Conservation (phyloP, 2,888 invertebrate species). For the Phragmatobia fuliginosa region DNA sequence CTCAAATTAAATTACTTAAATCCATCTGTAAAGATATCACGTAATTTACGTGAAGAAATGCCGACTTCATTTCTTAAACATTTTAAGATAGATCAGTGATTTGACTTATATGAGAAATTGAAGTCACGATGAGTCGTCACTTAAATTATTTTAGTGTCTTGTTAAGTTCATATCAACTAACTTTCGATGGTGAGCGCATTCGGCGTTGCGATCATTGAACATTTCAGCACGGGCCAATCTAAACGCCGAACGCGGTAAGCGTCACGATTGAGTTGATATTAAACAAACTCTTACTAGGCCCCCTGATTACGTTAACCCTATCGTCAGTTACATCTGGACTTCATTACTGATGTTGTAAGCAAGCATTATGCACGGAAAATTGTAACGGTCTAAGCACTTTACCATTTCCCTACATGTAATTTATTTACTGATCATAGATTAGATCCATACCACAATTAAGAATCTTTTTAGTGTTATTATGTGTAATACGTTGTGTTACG, state of each 20-base stretch:
- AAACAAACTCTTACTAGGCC: no score
- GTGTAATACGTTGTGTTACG: background rate
- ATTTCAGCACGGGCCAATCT: no score
- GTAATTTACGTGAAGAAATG: background rate
- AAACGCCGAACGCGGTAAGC: no score
- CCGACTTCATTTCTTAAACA: background rate
- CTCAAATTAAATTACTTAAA: background rate
- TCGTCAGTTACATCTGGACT: constrained; percentile 61
- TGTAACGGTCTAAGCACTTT: background rate
- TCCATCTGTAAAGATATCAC: background rate
- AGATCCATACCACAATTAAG: background rate
- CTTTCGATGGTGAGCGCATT: no score
- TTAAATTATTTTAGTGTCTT: constrained; percentile 62
- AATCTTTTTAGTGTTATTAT: background rate
- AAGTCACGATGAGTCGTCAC: constrained; percentile 53
- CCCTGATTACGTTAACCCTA: constrained; percentile 61
- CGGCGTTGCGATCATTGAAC: no score
- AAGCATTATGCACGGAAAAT: constrained; percentile 16
- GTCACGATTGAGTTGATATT: no score
- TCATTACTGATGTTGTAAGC: constrained; percentile 42
- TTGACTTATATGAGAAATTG: constrained; percentile 38
- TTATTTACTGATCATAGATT: background rate
- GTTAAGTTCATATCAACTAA: no score
- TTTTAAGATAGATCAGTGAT: no score
- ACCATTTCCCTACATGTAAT: background rate